A percentile compares a stretch with the other conserved stretches of the same genome.
Conservation (phyloP, 2,113 vertebrate genomes). For the Apodemus speciosus region DNA sequence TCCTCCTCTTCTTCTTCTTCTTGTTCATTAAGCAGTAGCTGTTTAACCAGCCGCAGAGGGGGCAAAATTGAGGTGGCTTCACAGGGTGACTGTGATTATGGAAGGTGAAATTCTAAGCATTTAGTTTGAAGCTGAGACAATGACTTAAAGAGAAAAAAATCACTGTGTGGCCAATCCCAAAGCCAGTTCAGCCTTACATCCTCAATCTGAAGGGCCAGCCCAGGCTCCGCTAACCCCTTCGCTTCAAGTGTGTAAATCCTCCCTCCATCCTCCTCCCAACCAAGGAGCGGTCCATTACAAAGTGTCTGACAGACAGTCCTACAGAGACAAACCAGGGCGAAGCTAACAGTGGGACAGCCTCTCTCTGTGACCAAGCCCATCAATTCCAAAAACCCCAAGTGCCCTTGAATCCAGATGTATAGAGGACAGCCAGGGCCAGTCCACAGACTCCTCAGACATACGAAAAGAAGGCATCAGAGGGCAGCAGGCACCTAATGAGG, state of each 20-base stretch:
- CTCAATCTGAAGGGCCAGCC: conserved; percentile 42
- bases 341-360: conserved; percentile 76
- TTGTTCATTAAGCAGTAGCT: too few species aligned
- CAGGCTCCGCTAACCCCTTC: conserved; percentile 53
- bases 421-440: conserved; percentile 53
- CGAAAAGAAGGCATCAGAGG: conserved; percentile 58
- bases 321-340: conserved; percentile 77
- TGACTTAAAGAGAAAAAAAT: neutral
- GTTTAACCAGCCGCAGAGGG: too few species aligned
- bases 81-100: rapidly evolving
- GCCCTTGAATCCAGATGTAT: conserved; percentile 58
- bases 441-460: conserved; percentile 58
- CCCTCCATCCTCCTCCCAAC: conserved; percentile 79
- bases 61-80: neutral
- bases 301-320: conserved; percentile 66
- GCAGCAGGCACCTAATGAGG: conserved; percentile 59
- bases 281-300: conserved; percentile 62
- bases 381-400: conserved; percentile 61
- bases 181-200: conserved; percentile 55
- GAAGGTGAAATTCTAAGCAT: conserved; percentile 6
- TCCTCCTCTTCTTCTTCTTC: too few species aligned
- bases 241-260: conserved; percentile 76
- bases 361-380: conserved; percentile 66
- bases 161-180: neutral
- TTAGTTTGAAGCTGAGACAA: neutral